phyloP scores from a whole-genome alignment of 2,888 invertebrate species.

The Melitaea athalia region DNA sequence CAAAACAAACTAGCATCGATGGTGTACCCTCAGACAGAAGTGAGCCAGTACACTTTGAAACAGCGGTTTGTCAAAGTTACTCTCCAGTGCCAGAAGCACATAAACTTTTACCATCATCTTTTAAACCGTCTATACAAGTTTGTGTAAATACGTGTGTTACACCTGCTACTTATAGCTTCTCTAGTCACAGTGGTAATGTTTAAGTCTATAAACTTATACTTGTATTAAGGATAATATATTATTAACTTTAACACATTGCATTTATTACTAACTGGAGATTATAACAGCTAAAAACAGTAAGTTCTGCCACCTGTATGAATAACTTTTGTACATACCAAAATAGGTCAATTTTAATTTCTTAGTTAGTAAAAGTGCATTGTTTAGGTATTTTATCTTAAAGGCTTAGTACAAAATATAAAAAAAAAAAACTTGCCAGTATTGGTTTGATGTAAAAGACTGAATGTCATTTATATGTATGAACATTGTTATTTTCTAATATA shows the following conservation, averaged over 20 bases:
- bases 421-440: constrained; percentile 79
- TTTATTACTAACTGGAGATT: constrained; percentile 61
- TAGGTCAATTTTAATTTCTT: constrained; percentile 39
- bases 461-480: constrained; percentile 72
- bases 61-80: constrained; percentile 70
- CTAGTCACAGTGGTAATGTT: constrained; percentile 80
- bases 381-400: constrained; percentile 64
- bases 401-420: constrained; percentile 80
- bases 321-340: background rate
- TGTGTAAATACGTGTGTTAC: constrained; percentile 79
- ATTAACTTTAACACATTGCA: constrained; percentile 51
- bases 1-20: constrained; percentile 87
- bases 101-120: constrained; percentile 77
- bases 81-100: constrained; percentile 78
- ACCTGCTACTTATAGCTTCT: constrained; percentile 81
- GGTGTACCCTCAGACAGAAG: constrained; percentile 73
- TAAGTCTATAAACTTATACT: constrained; percentile 52
- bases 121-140: constrained; percentile 79
- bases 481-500: constrained; percentile 69
- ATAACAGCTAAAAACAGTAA: background rate
- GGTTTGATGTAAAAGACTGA: constrained; percentile 82
- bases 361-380: constrained; percentile 71
- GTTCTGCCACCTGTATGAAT: background rate
- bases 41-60: constrained; percentile 77
- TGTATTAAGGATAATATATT: constrained; percentile 46